phyloP scores from a whole-genome alignment of 2,113 vertebrate species.

The Etheostoma spectabile region DNA sequence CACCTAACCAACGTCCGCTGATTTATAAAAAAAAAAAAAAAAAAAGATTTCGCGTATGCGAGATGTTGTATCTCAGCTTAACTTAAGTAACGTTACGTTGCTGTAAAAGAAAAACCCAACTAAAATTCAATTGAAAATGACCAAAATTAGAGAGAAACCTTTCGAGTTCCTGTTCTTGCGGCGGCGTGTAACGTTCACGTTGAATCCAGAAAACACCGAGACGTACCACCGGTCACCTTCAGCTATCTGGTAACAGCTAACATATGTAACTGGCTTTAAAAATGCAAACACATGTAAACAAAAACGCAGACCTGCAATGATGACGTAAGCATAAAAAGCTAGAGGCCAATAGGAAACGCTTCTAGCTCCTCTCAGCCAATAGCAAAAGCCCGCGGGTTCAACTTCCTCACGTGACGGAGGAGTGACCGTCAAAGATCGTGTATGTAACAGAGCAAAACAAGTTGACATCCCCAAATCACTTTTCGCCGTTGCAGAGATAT shows the following conservation, averaged over 20 bases:
- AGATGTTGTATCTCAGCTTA: rapidly evolving
- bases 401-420: slow-evolving; percentile 46
- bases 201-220: background rate
- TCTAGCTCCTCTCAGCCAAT: slow-evolving; percentile 18
- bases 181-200: background rate
- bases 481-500: background rate
- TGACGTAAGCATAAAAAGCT: background rate
- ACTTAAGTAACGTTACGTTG: background rate
- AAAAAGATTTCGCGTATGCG: background rate
- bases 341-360: slow-evolving; percentile 7
- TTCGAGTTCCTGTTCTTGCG: background rate
- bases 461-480: background rate
- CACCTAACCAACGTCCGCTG: rapidly evolving
- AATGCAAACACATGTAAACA: slow-evolving; percentile 16
- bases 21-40: no score
- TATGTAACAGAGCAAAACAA: background rate
- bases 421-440: background rate
- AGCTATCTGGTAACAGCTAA: no score
- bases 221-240: rapidly evolving
- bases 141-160: no score
- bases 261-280: background rate
- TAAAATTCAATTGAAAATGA: no score
- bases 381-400: rapidly evolving
- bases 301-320: background rate
- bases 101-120: background rate